Base-by-base conservation (phyloP, 2,113 vertebrate species). In the Gila orcuttii region DNA sequence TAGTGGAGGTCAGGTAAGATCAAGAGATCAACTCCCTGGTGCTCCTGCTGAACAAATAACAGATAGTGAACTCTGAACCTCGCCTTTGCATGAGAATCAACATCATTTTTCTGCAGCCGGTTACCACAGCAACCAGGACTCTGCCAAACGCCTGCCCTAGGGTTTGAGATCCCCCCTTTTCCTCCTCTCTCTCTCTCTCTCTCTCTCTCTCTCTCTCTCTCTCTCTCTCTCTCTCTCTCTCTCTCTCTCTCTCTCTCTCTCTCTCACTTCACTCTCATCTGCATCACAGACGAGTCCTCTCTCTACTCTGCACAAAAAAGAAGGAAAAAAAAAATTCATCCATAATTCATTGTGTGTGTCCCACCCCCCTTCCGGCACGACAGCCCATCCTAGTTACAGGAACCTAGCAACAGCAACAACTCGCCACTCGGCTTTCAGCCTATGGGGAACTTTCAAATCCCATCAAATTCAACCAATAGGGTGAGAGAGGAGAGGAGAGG, bases 321-420 rank as follows among this genome's bases (percentile, higher is more conserved):
- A 6, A 4, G 55, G 85, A 89, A 95, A 95, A 94, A 93, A 96
- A 94, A 90, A 95, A 94, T 90, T 93, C 96, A 97, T 97, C 96
- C 97, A 97, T 97, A 97, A 97, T 98, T 98, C 96, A 98, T 96
- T 89, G 93, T 93, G 92, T 92, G 96, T 93, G 95, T 96, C 96
- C 96, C 95, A 94, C 94, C 78, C 95, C 94, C 95, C 90, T 93
- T 92, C 92, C 83, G 92, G 94, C 93, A 95, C 94, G 88, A 94
- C 93, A 91, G 87, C 90, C 71, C 91, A 91, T 94, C 97, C 93
- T 98, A 96, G 97, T 96, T 97, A 97, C 96, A 91, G 95, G 93
- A 95, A 93, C 97, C 93, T 97, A 95, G 97, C 97, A 98, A 98
- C 97, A 91, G 95, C 94, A 90, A 93, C 86, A 87, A 88, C 87